phyloP scores from a whole-genome alignment of 2,797 vertebrate genomes.

The Atherinosoma microstoma region DNA sequence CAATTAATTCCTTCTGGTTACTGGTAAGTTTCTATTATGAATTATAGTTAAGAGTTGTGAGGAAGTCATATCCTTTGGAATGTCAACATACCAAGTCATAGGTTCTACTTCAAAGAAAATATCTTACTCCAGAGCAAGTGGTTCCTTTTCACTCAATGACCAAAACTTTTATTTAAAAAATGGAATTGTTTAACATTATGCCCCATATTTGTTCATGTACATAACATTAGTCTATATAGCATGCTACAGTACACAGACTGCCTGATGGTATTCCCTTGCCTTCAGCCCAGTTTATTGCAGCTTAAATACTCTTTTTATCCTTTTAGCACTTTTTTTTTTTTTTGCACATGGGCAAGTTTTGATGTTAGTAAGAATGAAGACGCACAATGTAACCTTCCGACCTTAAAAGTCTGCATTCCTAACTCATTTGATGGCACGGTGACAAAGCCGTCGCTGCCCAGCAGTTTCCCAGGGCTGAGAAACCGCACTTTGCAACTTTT shows the following conservation, averaged over 20 bases:
- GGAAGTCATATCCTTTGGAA: not conserved
- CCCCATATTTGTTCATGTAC: not conserved
- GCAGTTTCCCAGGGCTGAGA: too few species aligned
- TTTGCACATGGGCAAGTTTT: not conserved
- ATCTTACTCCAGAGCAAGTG: not conserved
- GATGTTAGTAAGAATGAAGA: not conserved
- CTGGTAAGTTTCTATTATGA: not conserved
- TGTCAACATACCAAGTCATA: not conserved
- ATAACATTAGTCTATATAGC: not conserved
- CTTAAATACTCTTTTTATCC: not conserved
- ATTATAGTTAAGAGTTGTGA: not conserved
- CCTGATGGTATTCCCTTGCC: not conserved
- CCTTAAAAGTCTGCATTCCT: too few species aligned
- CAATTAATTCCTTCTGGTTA: not conserved
- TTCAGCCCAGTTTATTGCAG: not conserved
- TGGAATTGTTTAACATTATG: not conserved
- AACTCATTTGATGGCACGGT: too few species aligned
- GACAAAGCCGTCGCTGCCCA: too few species aligned
- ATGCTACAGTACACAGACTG: not conserved
- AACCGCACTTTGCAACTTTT: too few species aligned
- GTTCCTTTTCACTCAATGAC: not conserved
- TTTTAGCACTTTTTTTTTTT: not conserved
- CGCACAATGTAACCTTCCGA: too few species aligned
- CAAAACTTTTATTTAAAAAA: not conserved
- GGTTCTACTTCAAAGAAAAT: not conserved